Base-by-base conservation (phyloP, 2,113 vertebrate species). In the Elaphurus davidianus region DNA sequence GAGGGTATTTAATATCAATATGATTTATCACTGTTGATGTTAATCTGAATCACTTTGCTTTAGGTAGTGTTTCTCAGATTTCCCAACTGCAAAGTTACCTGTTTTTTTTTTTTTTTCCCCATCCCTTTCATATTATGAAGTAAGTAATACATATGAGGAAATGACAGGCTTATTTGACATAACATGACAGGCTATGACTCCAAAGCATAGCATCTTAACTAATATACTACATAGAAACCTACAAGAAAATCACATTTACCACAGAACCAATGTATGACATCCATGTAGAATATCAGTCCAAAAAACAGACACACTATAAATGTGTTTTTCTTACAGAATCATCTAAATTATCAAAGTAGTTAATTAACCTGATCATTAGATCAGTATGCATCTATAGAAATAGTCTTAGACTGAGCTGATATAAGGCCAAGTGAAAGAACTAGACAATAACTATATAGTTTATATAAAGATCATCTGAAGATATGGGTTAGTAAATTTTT, bases 321-420 rank as follows among this genome's bases (percentile, higher is more conserved):
- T 40, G 7, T 27, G 19, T 62, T 85, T 76, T 90, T n/a, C 6
- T 14, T 3, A 76, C 6, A 76, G 15, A 89, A 55, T 36, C 21
- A 60, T 59, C 55, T 67, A 45, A 86, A 87, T 21, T 62, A 3
- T 71, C 47, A 87, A 91, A 64, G 19, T n/a, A 30, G 21, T 23
- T 64, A 30, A 54, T 88, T 95, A 94, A 82, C n/a, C 43, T 59
- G 7, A 28, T 84, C n/a, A 52, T 86, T 89, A 30, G n/a, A 40
- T 94, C 43, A 94, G 55, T 21, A 17, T 45, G 0, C 11, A 54
- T 40, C 15, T 57, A n/a, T 74, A 94, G 5, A 36, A 52, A 90
- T 2, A 92, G 16, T 23, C 47, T 6, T 62, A 90, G 12, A 33
- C 6, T 3, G 7, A 64, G 1, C 50, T 27, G n/a, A 86, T 12